These are phyloP conservation scores for Triplophysa dalaica DNA, from an alignment of 2,113 vertebrate species.

Conservation along the genomic window DNA sequence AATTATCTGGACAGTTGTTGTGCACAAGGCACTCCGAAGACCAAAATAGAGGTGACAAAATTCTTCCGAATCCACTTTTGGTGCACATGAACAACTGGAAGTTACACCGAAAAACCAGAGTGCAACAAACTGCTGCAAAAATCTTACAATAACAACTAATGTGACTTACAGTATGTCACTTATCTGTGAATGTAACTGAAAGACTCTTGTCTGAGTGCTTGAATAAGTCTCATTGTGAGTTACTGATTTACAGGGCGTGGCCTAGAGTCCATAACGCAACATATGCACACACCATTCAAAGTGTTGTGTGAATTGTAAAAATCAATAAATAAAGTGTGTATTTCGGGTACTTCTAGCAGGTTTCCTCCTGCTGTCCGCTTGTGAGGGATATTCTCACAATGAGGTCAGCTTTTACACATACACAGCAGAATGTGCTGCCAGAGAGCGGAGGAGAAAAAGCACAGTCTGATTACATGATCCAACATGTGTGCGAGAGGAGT, in stretches of 20 bases:
- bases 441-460: slow-evolving; percentile 10
- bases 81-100: background rate
- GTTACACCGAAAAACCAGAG: background rate
- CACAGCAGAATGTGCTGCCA: background rate
- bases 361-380: background rate
- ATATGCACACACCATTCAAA: background rate
- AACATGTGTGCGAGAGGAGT: slow-evolving; percentile 49
- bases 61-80: background rate
- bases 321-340: background rate
- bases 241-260: slow-evolving; percentile 37
- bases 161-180: background rate
- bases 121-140: background rate
- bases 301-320: background rate
- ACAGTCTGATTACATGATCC: slow-evolving; percentile 44
- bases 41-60: background rate
- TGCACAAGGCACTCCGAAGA: background rate
- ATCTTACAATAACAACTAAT: background rate
- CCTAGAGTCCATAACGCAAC: background rate
- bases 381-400: slow-evolving; percentile 37
- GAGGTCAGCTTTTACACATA: slow-evolving; percentile 33
- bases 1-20: background rate
- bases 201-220: background rate
- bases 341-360: background rate
- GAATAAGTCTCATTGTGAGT: slow-evolving; percentile 15
- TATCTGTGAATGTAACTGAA: background rate